Base-by-base conservation (phyloP, 2,113 vertebrate genomes). In the Lynx canadensis region DNA sequence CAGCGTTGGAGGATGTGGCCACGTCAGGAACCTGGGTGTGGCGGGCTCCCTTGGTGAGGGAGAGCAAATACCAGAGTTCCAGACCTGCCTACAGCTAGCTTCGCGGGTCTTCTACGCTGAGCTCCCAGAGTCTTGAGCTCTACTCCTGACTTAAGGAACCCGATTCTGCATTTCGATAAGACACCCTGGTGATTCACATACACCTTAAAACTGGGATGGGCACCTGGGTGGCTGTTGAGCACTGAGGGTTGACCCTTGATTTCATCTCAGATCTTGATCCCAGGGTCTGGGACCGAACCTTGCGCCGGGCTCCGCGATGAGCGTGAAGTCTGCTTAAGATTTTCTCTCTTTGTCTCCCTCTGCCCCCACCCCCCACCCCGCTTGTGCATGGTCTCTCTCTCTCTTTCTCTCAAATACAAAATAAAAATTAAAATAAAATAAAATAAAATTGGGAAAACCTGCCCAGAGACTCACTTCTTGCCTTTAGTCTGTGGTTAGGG, bases 61-160 rank as follows among this genome's bases (percentile, higher is more conserved):
- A 14, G 3, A 18, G 48, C 38, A 25, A 38, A 71, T 50, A 23
- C 16, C 76, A n/a, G 90, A 55, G 50, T 79, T 83, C 60, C 14
- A 41, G 82, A 1, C 73, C 23, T 38, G 12, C 19, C 63, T 52
- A 23, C 4, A 8, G 19, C 33, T n/a, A 15, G 48, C 31, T 15
- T 23, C 10, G 48, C 65, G 57, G 68, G 38, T 8, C 3, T 0
- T 36, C 66, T 29, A 15, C 19, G 2, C 2, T 0, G 11, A 74
- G 33, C 80, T 83, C 33, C 69, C 25, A 10, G 19, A 31, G 23
- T 50, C 90, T 71, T 29, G 50, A 50, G 78, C 19, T 38, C 31
- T 5, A 3, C 65, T 66, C 68, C 19, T 36, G 23, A 78, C 29
- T 4, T 3, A 27, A 48, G n/a, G 12, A 71, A 48, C 65, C 48